These are phyloP conservation scores for Pomacea canaliculata DNA, from an alignment of 2,888 invertebrate genomes.

Conservation along the genomic window DNA sequence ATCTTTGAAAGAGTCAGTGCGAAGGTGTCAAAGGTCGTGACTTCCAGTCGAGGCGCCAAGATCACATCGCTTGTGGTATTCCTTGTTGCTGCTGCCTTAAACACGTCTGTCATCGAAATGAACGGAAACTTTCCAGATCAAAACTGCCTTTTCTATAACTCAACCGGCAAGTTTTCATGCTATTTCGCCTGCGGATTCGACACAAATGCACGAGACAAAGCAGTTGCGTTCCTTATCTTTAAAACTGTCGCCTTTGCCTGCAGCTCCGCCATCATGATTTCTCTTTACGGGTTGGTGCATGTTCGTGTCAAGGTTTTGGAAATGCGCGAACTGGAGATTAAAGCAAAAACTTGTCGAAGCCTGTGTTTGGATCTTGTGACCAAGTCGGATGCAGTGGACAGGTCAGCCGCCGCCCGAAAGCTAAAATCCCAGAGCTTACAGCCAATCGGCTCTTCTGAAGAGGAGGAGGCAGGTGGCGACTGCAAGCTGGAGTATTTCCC, in stretches of 20 bases:
- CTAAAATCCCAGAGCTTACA: no score
- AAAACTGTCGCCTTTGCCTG: neutral
- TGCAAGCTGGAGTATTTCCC: neutral
- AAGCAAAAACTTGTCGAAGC: no score
- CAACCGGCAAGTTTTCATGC: neutral
- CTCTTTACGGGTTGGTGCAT: neutral
- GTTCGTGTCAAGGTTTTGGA: neutral
- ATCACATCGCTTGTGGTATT: neutral
- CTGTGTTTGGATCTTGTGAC: no score
- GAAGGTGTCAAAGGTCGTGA: neutral
- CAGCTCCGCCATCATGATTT: neutral
- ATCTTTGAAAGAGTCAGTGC: neutral
- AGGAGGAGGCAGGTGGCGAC: no score
- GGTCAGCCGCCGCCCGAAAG: no score
- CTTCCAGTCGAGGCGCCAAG: slow-evolving; percentile 9
- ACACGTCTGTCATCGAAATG: neutral
- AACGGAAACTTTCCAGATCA: neutral
- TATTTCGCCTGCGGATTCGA: neutral
- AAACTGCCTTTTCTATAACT: neutral
- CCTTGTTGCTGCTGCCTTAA: neutral
- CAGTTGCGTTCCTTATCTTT: neutral
- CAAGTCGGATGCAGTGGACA: no score
- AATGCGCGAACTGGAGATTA: neutral
- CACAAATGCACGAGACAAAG: no score
- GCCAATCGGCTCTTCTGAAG: no score